Evolutionary conservation across 2,797 vertebrate species (phyloP).

Genomic region (Ambastaia sidthimunki): DNA sequence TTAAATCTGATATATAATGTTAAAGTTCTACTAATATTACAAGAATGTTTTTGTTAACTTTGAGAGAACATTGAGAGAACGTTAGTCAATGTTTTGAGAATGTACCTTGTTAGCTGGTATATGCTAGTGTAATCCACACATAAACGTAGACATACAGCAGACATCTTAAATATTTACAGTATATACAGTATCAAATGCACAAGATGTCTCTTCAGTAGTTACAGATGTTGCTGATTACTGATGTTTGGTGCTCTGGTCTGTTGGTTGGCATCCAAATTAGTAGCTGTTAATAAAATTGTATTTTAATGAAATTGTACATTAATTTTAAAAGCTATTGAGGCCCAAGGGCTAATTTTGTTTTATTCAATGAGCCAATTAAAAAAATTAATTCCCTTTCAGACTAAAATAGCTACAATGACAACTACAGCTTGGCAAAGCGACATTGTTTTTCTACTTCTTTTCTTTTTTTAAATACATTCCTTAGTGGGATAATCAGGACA

Average conservation of each 20-base stretch:
- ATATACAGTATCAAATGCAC: too few species aligned
- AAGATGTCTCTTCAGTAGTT: too few species aligned
- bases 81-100: too few species aligned
- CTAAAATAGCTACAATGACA: conserved; percentile 3
- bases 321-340: conserved; percentile 9
- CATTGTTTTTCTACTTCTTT: neutral
- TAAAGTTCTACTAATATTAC: too few species aligned
- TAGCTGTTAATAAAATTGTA: conserved; percentile 6
- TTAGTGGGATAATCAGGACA: conserved; percentile 48
- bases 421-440: conserved; percentile 1
- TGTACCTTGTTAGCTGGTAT: too few species aligned
- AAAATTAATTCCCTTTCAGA: neutral
- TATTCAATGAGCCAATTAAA: neutral
- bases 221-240: too few species aligned
- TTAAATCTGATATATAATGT: too few species aligned
- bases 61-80: too few species aligned
- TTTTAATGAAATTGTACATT: neutral
- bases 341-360: conserved; percentile 2
- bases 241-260: neutral
- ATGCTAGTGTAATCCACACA: too few species aligned
- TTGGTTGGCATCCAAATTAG: conserved; percentile 2
- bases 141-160: too few species aligned
- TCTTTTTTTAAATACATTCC: conserved; percentile 21
- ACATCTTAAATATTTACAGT: too few species aligned
- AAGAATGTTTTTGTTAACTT: too few species aligned